Evolutionary conservation across 2,113 vertebrate genomes (phyloP).

Genomic region (Sakesphorus luctuosus): DNA sequence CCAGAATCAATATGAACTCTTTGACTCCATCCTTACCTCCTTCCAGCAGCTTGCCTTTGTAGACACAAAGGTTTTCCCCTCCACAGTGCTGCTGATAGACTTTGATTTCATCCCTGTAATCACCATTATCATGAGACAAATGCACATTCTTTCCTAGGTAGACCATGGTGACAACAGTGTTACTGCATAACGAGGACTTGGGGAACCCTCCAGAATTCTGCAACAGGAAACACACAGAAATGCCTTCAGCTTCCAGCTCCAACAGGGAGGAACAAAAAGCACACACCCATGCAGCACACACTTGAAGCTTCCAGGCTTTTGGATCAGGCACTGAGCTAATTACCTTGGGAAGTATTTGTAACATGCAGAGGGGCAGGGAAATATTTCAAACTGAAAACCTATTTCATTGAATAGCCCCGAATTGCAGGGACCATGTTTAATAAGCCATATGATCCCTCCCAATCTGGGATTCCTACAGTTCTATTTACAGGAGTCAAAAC

Average conservation of each 20-base stretch:
- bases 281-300: rapidly evolving
- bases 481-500: not conserved
- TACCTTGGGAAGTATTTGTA: not conserved
- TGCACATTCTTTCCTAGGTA: constrained; percentile 87
- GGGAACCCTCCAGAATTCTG: constrained; percentile 78
- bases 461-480: not conserved
- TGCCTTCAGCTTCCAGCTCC: not conserved
- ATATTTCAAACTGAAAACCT: not conserved
- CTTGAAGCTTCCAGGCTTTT: not conserved
- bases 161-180: constrained; percentile 84
- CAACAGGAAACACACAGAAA: constrained; percentile 1
- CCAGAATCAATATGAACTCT: not conserved
- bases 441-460: not conserved
- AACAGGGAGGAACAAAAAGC: not conserved
- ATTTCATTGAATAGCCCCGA: not conserved
- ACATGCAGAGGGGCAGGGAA: not conserved
- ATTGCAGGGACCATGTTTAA: not conserved
- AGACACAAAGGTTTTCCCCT: constrained; percentile 95
- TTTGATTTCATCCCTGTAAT: constrained; percentile 86
- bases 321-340: not conserved
- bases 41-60: constrained; percentile 83
- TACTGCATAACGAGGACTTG: constrained; percentile 79
- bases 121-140: constrained; percentile 74
- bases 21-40: constrained; percentile 80
- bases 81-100: constrained; percentile 95